Percentiles rank a stretch among this genome's conserved stretches.
phyloP scores from a whole-genome alignment of 2,888 invertebrate genomes.

The Cerastoderma edule region DNA sequence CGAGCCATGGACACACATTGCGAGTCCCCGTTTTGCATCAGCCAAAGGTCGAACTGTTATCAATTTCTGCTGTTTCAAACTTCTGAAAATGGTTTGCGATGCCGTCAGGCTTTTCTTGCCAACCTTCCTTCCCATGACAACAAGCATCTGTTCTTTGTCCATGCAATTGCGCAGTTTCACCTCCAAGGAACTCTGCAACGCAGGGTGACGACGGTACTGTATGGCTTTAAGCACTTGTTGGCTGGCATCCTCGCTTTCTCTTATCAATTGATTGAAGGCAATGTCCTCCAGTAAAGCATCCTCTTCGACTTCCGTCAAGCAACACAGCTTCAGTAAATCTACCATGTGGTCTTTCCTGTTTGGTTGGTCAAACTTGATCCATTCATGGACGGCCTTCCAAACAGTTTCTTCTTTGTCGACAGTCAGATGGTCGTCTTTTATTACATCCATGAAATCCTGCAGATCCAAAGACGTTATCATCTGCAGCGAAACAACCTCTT shows the following conservation, averaged over 20 bases:
- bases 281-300: slow-evolving; percentile 37
- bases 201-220: slow-evolving; percentile 32
- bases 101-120: neutral
- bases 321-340: slow-evolving; percentile 29
- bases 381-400: slow-evolving; percentile 35
- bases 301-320: slow-evolving; percentile 33
- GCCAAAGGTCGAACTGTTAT: neutral
- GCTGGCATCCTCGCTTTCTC: slow-evolving; percentile 34
- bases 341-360: slow-evolving; percentile 21
- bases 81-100: neutral
- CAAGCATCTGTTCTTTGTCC: slow-evolving; percentile 29
- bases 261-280: slow-evolving; percentile 33
- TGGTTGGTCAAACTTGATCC: slow-evolving; percentile 39
- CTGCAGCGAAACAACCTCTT: slow-evolving; percentile 6
- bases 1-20: slow-evolving; percentile 5
- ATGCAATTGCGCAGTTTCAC: slow-evolving; percentile 34
- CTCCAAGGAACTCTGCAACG: slow-evolving; percentile 33
- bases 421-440: slow-evolving; percentile 34
- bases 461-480: slow-evolving; percentile 25
- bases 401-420: slow-evolving; percentile 34
- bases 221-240: slow-evolving; percentile 30
- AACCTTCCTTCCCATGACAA: slow-evolving; percentile 16
- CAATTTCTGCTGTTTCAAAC: neutral
- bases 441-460: slow-evolving; percentile 35
- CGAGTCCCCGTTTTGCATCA: neutral